A percentile compares a stretch with the other conserved stretches of the same genome.
phyloP scores from a whole-genome alignment of 2,797 vertebrate genomes.

The Sciurus vulgaris region DNA sequence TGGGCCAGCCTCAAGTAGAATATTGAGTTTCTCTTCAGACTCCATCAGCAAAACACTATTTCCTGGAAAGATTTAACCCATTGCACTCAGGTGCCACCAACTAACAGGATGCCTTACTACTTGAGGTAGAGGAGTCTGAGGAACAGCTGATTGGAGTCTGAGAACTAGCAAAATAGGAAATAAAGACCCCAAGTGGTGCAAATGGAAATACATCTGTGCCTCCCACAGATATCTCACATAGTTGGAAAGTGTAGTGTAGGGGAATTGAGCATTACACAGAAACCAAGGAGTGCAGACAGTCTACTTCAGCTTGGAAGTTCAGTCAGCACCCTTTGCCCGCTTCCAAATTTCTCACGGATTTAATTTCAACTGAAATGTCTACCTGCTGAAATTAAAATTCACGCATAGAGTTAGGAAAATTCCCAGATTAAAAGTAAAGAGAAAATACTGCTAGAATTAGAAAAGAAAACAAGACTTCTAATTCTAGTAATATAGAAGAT shows the following conservation, averaged over 20 bases:
- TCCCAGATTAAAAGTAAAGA: neutral
- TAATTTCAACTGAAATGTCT: neutral
- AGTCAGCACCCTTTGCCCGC: neutral
- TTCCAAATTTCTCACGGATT: conserved; percentile 6
- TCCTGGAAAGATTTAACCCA: neutral
- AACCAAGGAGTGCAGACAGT: neutral
- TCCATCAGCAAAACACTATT: neutral
- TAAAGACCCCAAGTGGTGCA: neutral
- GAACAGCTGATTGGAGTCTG: neutral
- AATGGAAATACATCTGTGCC: neutral
- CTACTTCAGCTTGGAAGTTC: neutral
- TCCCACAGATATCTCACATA: neutral
- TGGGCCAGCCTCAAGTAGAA: neutral
- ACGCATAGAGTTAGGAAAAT: neutral
- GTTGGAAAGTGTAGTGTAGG: neutral
- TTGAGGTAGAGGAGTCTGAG: neutral
- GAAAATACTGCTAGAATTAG: neutral
- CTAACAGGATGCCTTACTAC: neutral
- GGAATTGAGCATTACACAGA: neutral
- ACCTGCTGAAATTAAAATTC: conserved; percentile 17
- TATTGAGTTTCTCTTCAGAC: neutral
- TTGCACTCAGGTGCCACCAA: neutral
- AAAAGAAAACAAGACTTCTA: neutral
- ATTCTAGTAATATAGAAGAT: neutral
- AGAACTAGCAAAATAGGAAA: neutral